Percentiles rank a stretch among this genome's conserved stretches.
Conservation (phyloP, 2,113 vertebrate species). For the Alouatta palliata region DNA sequence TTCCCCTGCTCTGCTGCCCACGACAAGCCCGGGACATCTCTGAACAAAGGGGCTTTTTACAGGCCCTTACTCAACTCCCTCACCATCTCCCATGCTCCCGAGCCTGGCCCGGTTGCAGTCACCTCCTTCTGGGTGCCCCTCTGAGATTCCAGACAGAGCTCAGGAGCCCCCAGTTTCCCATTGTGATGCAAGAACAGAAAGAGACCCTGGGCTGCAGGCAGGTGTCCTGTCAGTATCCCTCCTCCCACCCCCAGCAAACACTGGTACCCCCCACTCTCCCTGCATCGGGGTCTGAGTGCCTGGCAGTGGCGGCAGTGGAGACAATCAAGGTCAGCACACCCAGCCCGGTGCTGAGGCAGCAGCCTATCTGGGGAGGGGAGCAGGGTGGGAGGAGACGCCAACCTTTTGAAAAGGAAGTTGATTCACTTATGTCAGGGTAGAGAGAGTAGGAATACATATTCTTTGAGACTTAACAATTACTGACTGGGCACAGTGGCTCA, state of each 20-base stretch:
- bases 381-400: neutral
- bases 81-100: accelerated
- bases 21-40: neutral
- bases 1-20: neutral
- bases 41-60: neutral
- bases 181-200: slow-evolving; percentile 46
- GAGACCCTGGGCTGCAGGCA: neutral
- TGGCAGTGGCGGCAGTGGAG: neutral
- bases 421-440: neutral
- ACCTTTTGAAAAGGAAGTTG: neutral
- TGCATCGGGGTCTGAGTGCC: neutral
- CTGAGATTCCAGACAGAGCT: neutral
- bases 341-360: neutral
- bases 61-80: neutral
- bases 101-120: neutral
- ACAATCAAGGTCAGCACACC: neutral
- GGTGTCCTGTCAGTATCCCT: neutral
- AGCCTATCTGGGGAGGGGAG: neutral
- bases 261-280: neutral
- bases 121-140: neutral
- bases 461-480: neutral
- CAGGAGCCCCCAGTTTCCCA: neutral
- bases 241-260: neutral
- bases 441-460: neutral
- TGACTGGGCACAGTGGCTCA: too few species aligned